Evolutionary conservation across 2,113 vertebrate genomes (phyloP), one percentile per base, ranked within the genome.

Genomic region (Clarias magur): DNA sequence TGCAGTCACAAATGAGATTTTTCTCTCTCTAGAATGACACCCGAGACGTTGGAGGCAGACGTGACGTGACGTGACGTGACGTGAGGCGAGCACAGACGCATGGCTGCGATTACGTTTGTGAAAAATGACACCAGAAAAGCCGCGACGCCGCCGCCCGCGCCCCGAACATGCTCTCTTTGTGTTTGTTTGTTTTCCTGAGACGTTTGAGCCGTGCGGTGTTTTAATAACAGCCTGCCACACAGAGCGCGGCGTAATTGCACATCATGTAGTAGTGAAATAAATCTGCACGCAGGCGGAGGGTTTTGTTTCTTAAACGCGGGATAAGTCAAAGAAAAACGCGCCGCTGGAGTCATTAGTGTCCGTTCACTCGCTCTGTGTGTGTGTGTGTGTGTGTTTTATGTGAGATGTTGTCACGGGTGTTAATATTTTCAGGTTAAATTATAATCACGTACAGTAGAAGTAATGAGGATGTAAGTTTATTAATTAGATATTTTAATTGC

Each of bases 121-220:
- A 54, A 82, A 89, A 86, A 87, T 83, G 68, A 85, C 75, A 62
- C 67, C 76, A 81, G 84, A 73, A 86, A 88, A 81, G 88, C 89
- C 88, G 87, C 90, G 86, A 86, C 60, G 76, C 81, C 67, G 34
- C 70, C 63, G n/a, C 85, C 85, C 62, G 75, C 85, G 73, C 65
- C 82, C 62, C 38, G 27, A 85, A 84, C 54, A 62, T 73, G 84
- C 86, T 68, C 89, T 85, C 82, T 10, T 48, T 23, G 48, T 13
- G 19, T 68, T 63, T 27, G 42, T 53, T 13, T 86, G 53, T 88
- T 89, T 90, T 82, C 82, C 87, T 0, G 38, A 80, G 88, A 88
- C 84, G 87, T 84, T 60, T 84, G 82, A 62, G 48, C 21, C 53
- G 15, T 10, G 59, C 56, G 79, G 72, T 57, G 12, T 88, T 90